phyloP scores from a whole-genome alignment of 30 jellyfish, hydroid and myxozoan species.

The Turritopsis rubra region DNA sequence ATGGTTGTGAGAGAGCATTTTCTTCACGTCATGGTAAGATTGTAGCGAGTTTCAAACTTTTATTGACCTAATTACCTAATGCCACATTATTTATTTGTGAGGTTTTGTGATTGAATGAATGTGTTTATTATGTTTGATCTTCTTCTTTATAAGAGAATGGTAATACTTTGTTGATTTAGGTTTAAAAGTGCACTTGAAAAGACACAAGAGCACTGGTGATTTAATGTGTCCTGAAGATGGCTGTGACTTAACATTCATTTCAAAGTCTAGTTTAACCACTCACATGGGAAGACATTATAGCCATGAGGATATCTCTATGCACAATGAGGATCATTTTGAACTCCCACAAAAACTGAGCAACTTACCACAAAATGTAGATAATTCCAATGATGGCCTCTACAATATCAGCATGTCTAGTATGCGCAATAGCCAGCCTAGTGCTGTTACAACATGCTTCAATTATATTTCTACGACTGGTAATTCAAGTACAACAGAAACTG shows the following conservation, averaged over 20 bases:
- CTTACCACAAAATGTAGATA: not conserved
- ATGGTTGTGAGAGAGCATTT: slow-evolving; percentile 72
- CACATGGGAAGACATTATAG: slow-evolving; percentile 14
- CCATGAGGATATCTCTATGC: not conserved
- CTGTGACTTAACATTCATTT: slow-evolving; percentile 4
- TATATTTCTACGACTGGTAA: not conserved
- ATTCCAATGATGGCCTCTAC: not conserved
- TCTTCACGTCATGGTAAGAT: slow-evolving; percentile 48
- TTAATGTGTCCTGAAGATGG: slow-evolving; percentile 13
- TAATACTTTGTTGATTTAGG: slow-evolving; percentile 5
- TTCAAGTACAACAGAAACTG: slow-evolving; percentile 23
- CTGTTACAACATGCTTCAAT: not conserved
- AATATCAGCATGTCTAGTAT: not conserved
- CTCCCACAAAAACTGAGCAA: not conserved
- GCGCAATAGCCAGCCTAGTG: not conserved
- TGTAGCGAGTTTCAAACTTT: not conserved
- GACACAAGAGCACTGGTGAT: slow-evolving; percentile 24
- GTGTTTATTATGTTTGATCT: not conserved
- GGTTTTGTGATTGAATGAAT: not conserved
- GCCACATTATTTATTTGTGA: not conserved
- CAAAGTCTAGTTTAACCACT: slow-evolving; percentile 10
- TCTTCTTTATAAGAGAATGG: not conserved
- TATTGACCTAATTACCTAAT: not conserved
- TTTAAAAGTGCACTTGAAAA: slow-evolving; percentile 18
- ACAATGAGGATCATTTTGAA: not conserved